Evolutionary conservation across 1,140 invertebrate species (phyloP).

Genomic region (Lerema accius): DNA sequence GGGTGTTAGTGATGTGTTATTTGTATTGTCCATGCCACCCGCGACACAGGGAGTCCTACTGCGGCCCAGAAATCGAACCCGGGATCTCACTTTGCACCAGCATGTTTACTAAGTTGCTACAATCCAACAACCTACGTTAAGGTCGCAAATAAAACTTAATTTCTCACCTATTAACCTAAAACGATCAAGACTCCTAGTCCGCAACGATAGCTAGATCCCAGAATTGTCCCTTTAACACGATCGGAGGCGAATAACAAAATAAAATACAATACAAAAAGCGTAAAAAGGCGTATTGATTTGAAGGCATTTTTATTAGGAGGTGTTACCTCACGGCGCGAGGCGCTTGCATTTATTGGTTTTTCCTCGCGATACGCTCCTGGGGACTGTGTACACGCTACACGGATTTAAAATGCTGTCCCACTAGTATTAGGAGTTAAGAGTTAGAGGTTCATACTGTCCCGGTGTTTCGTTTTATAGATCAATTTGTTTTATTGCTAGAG

Average conservation of each 20-base stretch:
- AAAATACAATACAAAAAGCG: conserved; percentile 80
- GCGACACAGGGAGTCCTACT: no score
- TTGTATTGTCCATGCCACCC: no score
- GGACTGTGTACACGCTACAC: background rate
- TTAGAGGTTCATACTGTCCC: background rate
- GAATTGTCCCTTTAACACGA: conserved; percentile 80
- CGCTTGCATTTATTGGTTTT: conserved; percentile 64
- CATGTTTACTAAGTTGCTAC: no score
- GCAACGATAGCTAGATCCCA: conserved; percentile 55
- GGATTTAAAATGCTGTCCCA: background rate
- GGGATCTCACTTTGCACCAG: no score
- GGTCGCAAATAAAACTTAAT: no score
- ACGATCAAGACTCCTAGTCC: conserved; percentile 47
- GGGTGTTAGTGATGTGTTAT: no score
- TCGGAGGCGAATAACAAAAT: conserved; percentile 74
- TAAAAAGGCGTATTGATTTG: conserved; percentile 79
- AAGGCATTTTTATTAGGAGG: conserved; percentile 80
- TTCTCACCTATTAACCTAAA: no score
- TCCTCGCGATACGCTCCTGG: conserved; percentile 9
- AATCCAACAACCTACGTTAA: no score
- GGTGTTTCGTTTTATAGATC: background rate
- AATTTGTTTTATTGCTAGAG: background rate
- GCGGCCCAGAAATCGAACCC: no score
- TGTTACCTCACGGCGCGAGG: conserved; percentile 62
- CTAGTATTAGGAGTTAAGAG: conserved; percentile 20